Base-by-base conservation (phyloP, 2,888 invertebrate genomes). In the Acleris holmiana region DNA sequence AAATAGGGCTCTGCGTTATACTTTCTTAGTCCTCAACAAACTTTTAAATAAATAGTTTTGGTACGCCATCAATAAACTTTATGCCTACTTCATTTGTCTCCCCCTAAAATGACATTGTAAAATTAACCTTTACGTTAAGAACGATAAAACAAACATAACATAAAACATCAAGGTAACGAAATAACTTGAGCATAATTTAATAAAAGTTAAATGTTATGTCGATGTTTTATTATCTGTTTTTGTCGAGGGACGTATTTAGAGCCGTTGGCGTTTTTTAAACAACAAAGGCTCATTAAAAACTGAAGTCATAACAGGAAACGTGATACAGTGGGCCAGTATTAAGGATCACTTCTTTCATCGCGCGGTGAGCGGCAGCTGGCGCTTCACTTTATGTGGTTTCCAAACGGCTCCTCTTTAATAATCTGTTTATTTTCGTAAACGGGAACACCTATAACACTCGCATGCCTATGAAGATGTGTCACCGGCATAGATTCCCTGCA, bases 231-330 rank as follows among this genome's bases (percentile, higher is more conserved):
- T 41, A 25, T 53, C 56, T 67, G 65, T 60, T 60, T 53, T 65
- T 55, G 76, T 81, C 80, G 72, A 73, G 76, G 75, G 76, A 79
- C 80, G 73, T 76, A 83, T 87, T 87, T 83, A 84, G 83, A 84
- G 77, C 74, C 83, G 81, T 85, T 83, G 85, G 80, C 82, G 79
- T 82, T 84, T 82, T 82, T 85, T 86, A 78, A 85, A 82, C 76
- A 85, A 90, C 86, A 90, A 90, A 90, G 84, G 78, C 74, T 77
- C 80, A 87, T 90, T 88, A 89, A 91, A 90, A 89, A 87, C 83
- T 89, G 77, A 86, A 91, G 89, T 89, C 88, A 92, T 91, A 92
- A 92, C 91, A 90, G 90, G 91, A 89, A 91, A 92, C 78, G 78
- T 87, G 91, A 92, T 91, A 90, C 83, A 82, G 85, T 83, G 86